phyloP scores from a whole-genome alignment of 2,888 invertebrate species.

The Patella caerulea region DNA sequence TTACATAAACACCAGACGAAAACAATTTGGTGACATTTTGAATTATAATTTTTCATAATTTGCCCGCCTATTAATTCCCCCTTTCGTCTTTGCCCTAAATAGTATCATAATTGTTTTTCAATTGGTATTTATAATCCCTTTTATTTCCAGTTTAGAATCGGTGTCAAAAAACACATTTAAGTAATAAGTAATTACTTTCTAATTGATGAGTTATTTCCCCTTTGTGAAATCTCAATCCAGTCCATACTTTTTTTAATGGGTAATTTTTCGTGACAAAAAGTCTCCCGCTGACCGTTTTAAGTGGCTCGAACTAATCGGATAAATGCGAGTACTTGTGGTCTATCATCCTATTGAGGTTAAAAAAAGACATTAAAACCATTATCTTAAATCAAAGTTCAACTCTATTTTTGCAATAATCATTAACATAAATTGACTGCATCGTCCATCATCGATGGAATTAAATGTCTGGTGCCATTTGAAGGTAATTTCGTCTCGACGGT shows the following conservation, averaged over 20 bases:
- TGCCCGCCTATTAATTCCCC: not conserved
- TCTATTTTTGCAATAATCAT: slow-evolving; percentile 5
- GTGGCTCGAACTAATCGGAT: too few relatives aligned
- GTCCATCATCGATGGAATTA: too few relatives aligned
- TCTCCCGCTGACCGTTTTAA: too few relatives aligned
- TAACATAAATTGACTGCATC: not conserved
- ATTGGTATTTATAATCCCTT: too few relatives aligned
- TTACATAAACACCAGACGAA: slow-evolving; percentile 3
- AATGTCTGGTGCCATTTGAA: too few relatives aligned
- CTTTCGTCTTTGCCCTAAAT: too few relatives aligned
- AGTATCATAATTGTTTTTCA: too few relatives aligned
- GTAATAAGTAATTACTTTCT: slow-evolving; percentile 6
- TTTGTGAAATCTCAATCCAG: too few relatives aligned
- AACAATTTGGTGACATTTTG: slow-evolving; percentile 10
- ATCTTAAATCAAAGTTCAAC: slow-evolving; percentile 8
- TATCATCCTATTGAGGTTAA: not conserved
- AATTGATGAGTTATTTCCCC: not conserved
- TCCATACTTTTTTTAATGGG: too few relatives aligned
- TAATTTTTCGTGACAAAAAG: too few relatives aligned
- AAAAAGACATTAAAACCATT: not conserved
- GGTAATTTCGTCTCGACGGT: too few relatives aligned
- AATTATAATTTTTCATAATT: slow-evolving; percentile 10
- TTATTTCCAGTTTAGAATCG: not conserved
- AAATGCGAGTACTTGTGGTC: not conserved
- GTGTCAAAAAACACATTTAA: not conserved